Evolutionary conservation across 2,797 vertebrate species (phyloP).

Genomic region (Sebastes diploproa): DNA sequence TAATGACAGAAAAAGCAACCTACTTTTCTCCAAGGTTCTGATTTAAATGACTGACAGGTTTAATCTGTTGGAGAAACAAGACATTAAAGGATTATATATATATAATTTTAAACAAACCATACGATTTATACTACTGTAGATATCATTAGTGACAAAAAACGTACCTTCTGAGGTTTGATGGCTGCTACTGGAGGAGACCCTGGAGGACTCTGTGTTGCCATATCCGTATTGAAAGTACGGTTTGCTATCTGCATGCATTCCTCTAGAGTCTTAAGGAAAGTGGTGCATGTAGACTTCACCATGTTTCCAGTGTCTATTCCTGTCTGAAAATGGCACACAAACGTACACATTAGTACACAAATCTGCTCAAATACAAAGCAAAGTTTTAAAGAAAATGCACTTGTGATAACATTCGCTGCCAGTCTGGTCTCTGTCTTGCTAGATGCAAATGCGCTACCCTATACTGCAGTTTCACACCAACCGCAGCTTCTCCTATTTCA

Average conservation of each 20-base stretch:
- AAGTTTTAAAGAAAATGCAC: not conserved
- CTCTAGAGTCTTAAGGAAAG: conserved; percentile 96
- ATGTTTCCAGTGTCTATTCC: conserved; percentile 88
- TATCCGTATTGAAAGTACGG: conserved; percentile 88
- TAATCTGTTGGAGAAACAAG: conserved; percentile 82
- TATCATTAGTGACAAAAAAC: not conserved
- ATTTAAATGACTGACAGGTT: conserved; percentile 83
- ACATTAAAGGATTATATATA: not conserved
- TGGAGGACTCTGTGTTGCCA: conserved; percentile 85
- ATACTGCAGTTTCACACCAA: conserved; percentile 19
- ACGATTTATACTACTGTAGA: not conserved
- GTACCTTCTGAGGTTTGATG: conserved; percentile 91
- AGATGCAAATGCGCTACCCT: not conserved
- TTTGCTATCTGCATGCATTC: conserved; percentile 99
- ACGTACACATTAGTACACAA: not conserved
- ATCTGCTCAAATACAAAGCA: not conserved
- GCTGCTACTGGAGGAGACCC: conserved; percentile 89
- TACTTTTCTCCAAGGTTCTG: conserved; percentile 89
- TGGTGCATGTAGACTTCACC: conserved; percentile 95
- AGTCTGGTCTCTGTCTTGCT: not conserved
- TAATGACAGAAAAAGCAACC: conserved; percentile 40
- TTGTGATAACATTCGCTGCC: not conserved
- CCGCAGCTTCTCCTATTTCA: conserved; percentile 60
- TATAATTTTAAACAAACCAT: not conserved
- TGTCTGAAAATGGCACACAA: conserved; percentile 56